Base-by-base conservation (phyloP, 2,113 vertebrate species). In the Myiopsitta monachus region DNA sequence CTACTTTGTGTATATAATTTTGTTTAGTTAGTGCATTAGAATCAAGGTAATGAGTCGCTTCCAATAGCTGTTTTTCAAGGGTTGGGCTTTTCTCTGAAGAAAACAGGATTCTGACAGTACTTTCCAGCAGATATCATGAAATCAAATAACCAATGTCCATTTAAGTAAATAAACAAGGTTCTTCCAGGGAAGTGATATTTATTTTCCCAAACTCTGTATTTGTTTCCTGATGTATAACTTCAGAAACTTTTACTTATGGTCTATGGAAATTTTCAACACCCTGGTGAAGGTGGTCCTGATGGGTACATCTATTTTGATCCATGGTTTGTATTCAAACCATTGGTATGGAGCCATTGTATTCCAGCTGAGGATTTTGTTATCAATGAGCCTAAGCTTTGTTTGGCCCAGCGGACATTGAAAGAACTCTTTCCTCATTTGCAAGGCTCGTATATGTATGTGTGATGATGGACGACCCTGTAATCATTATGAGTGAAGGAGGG, bases 271-370 rank as follows among this genome's bases (percentile, higher is more conserved):
- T 36, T 54, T 36, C 10, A 23, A 33, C 15, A 21, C 21, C 10
- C 11, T 57, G 21, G 19, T 30, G 46, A 54, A 19, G 11, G 15
- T 36, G 38, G 19, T 44, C 23, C 33, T 43, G 36, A 51, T 0
- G 10, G 22, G 1, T 64, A 24, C 14, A 17, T 28, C 30, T 18
- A 18, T 83, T 83, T 64, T 61, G 31, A 44, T 28, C 14, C 2
- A 0, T 23, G 10, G 36, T 41, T 77, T 1, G 0, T 66, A 19
- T 47, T 61, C 26, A 36, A n/a, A 41, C 7, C 4, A 0, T 47
- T 47, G 18, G 2, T 43, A 23, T 18, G 31, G n/a, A 22, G 26
- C 17, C 30, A 28, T 27, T 9, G 7, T 57, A 11, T 68, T 47
- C n/a, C 69, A 81, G 31, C 41, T 54, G 18, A 14, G 14, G 11